phyloP scores from a whole-genome alignment of 2,797 vertebrate genomes.

The Sciaenops ocellatus region DNA sequence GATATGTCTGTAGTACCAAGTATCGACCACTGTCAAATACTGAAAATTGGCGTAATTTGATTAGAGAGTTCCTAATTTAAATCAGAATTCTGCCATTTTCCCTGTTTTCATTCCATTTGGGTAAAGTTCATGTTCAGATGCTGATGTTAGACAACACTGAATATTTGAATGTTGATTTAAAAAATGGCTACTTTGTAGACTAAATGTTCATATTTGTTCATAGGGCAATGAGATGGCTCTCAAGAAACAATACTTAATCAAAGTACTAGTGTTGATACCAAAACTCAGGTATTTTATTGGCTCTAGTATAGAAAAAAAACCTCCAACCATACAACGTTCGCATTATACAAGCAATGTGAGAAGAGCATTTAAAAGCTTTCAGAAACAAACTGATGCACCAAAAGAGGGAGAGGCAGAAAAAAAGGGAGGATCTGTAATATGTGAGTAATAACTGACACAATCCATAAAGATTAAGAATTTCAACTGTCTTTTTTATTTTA shows the following conservation, averaged over 20 bases:
- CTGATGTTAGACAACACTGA: background rate
- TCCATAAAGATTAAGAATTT: conserved; percentile 51
- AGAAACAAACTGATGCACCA: background rate
- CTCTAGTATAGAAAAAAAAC: too few relatives aligned
- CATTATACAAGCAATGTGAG: conserved; percentile 3
- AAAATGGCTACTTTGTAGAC: background rate
- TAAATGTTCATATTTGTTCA: background rate
- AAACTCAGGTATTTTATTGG: background rate
- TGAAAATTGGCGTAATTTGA: background rate
- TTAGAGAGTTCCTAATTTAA: background rate
- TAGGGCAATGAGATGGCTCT: background rate
- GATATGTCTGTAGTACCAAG: background rate
- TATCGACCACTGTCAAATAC: background rate
- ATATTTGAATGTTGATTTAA: background rate
- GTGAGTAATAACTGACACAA: conserved; percentile 32
- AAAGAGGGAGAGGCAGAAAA: background rate
- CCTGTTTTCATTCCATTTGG: background rate
- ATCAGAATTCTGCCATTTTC: background rate
- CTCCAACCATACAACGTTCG: background rate
- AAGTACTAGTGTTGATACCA: background rate
- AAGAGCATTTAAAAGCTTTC: conserved; percentile 1
- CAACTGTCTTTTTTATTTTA: conserved; percentile 49
- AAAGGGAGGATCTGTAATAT: conserved; percentile 15
- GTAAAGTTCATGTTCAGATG: background rate
- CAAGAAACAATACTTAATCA: background rate